Evolutionary conservation across 2,113 vertebrate genomes (phyloP), one percentile per base, ranked within the genome.

Genomic region (Nycticebus coucang): DNA sequence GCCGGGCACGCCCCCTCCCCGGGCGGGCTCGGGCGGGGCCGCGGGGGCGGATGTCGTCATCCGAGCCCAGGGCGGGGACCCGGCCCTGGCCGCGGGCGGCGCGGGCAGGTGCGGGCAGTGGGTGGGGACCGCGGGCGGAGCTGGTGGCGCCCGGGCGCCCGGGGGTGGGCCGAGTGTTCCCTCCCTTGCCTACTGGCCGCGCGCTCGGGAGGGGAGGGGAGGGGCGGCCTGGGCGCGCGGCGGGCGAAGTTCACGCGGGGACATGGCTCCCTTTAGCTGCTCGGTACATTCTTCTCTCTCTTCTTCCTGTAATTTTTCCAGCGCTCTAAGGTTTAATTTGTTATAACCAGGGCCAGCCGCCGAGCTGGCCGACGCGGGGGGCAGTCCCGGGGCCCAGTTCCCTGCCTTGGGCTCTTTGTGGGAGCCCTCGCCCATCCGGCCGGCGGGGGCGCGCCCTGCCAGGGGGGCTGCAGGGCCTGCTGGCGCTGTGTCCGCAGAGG

Each of bases 161-260:
- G 57, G 37, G 15, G 60, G 35, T 68, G 62, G 55, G 8, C 60
- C 24, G 68, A 69, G 57, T 62, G 59, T 17, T 57, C 66, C 11
- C 1, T 18, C 12, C 4, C 41, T 35, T 26, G 62, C 55, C 30
- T 12, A 2, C 57, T 2, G 35, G 80, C 89, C 86, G 92, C 93
- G 95, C 95, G 75, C 87, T 33, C 10, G 53, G 88, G 89, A 92
- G 92, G 84, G 97, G 95, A 81, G 88, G 97, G 91, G 41, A 41
- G 41, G 41, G 45, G 62, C 3, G 0, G 15, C 74, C 91, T 90
- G 71, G 98, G 97, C 60, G 97, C 71, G 53, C 94, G 97, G 98
- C 98, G 98, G 92, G 97, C 97, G 98, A 98, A 98, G 95, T 62
- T 71, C 91, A 96, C 94, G 57, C 92, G 75, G 97, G 97, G 96